Percentiles rank a stretch among this genome's conserved stretches.
Conservation (phyloP, 2,888 invertebrate genomes). For the Drosophila nr. perissopoda region DNA sequence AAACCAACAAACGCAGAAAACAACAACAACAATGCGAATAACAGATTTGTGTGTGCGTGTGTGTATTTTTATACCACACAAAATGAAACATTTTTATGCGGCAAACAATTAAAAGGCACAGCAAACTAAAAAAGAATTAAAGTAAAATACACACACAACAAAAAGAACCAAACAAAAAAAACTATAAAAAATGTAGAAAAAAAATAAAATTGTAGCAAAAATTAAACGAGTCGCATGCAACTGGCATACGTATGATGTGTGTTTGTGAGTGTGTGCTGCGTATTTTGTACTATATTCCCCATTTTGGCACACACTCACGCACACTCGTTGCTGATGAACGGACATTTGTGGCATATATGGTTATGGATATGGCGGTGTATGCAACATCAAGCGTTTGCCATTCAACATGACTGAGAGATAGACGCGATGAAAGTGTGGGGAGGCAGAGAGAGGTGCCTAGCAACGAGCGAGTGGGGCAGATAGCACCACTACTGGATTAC, state of each 20-base stretch:
- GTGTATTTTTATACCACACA: slow-evolving; percentile 56
- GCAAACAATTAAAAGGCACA: slow-evolving; percentile 78
- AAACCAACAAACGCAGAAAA: slow-evolving; percentile 72
- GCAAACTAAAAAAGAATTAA: slow-evolving; percentile 68
- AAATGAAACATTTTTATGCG: slow-evolving; percentile 76
- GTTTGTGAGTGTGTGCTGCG: slow-evolving; percentile 17
- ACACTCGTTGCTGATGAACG: slow-evolving; percentile 50
- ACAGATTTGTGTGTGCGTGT: slow-evolving; percentile 33
- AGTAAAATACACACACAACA: slow-evolving; percentile 54
- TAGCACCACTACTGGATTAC: slow-evolving; percentile 50
- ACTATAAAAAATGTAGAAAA: slow-evolving; percentile 8
- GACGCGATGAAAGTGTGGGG: background rate
- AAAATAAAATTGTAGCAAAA: slow-evolving; percentile 60
- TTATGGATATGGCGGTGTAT: slow-evolving; percentile 58
- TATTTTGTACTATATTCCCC: slow-evolving; percentile 33
- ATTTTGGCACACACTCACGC: slow-evolving; percentile 28
- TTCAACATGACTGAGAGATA: slow-evolving; percentile 40
- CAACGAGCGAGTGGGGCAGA: background rate
- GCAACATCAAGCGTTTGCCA: slow-evolving; percentile 52
- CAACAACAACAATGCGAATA: slow-evolving; percentile 40
- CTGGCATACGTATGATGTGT: slow-evolving; percentile 39
- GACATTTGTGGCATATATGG: slow-evolving; percentile 65
- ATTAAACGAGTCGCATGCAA: slow-evolving; percentile 68
- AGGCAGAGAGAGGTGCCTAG: background rate
- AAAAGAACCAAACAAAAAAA: slow-evolving; percentile 22